Evolutionary conservation across 2,113 vertebrate genomes (phyloP).

Genomic region (Rhinolophus sinicus): DNA sequence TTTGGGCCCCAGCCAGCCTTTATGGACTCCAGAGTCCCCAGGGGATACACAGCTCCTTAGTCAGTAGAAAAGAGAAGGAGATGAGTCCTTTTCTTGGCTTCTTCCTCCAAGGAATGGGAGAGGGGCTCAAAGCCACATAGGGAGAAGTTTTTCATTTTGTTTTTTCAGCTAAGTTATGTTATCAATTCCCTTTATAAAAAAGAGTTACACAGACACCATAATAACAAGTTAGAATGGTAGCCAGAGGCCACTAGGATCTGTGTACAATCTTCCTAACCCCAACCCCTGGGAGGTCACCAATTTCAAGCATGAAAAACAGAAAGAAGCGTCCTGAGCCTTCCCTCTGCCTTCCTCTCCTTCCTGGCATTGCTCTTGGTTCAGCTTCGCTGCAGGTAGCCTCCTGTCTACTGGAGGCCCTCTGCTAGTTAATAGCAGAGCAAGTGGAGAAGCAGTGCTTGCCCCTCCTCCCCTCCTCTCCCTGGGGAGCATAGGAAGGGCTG

Average conservation of each 20-base stretch:
- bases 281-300: not conserved
- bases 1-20: not conserved
- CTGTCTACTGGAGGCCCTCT: not conserved
- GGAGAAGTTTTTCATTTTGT: not conserved
- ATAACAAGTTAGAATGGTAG: not conserved
- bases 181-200: constrained; percentile 9
- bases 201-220: not conserved
- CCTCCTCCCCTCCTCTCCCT: not conserved
- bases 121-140: not conserved
- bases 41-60: not conserved
- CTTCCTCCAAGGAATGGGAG: not conserved
- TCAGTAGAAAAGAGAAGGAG: not conserved
- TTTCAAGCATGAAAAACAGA: constrained; percentile 20
- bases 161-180: not conserved
- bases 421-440: not conserved
- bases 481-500: not conserved
- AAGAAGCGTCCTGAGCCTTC: not conserved
- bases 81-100: not conserved
- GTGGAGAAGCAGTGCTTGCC: fast-evolving
- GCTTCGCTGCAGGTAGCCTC: not conserved
- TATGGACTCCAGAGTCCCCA: not conserved
- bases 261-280: not conserved
- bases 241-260: not conserved
- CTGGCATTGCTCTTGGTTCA: not conserved
- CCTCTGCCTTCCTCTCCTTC: not conserved